Evolutionary conservation across 2,797 vertebrate genomes (phyloP).

Genomic region (Peromyscus aztecus): DNA sequence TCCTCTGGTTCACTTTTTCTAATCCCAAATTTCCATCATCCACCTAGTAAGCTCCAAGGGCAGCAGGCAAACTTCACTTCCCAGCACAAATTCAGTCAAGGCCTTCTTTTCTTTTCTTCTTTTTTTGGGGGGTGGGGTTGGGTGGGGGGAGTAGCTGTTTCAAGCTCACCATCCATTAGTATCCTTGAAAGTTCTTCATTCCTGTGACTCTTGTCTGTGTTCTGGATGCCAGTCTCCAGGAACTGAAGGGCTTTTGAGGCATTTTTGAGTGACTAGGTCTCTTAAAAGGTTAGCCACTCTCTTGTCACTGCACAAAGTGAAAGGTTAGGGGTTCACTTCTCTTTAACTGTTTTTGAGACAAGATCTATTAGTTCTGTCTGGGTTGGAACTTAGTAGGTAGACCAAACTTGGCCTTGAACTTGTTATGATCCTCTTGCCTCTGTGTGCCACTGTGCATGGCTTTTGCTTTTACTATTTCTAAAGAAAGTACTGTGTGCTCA

Average conservation of each 20-base stretch:
- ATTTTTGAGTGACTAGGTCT: not conserved
- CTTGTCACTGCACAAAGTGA: not conserved
- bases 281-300: not conserved
- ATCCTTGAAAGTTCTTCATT: slow-evolving; percentile 47
- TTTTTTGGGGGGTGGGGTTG: not conserved
- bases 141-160: not conserved
- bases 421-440: not conserved
- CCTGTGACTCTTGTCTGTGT: not conserved
- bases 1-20: slow-evolving; percentile 13
- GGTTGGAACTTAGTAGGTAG: not conserved
- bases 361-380: not conserved
- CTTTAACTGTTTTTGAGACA: not conserved
- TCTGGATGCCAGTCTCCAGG: not conserved
- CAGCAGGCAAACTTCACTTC: not conserved
- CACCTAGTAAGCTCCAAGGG: not conserved
- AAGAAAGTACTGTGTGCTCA: not conserved
- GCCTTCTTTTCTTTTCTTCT: slow-evolving; percentile 15
- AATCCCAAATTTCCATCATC: not conserved
- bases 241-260: slow-evolving; percentile 14
- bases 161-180: not conserved
- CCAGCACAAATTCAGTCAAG: not conserved
- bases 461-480: not conserved
- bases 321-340: not conserved
- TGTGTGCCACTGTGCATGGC: not conserved
- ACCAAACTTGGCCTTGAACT: not conserved